Conservation (phyloP, 1,140 invertebrate genomes). For the Aphaenogaster ashmeadi region DNA sequence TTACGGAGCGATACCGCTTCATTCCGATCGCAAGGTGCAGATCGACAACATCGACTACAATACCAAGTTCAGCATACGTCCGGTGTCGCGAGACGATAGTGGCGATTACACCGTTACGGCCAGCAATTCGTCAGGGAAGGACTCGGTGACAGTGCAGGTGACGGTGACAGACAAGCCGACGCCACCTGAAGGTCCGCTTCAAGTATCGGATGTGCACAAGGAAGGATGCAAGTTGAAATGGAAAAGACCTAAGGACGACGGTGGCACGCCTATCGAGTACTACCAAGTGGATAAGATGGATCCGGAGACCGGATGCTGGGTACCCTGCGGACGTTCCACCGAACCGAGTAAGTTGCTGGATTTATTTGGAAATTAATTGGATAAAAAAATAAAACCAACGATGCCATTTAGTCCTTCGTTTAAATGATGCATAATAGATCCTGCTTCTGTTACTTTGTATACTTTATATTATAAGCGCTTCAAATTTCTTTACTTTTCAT, state of each 20-base stretch:
- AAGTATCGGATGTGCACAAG: conserved; percentile 96
- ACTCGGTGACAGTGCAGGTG: conserved; percentile 96
- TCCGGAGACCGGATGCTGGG: conserved; percentile 97
- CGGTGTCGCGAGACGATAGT: conserved; percentile 93
- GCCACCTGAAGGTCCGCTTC: conserved; percentile 95
- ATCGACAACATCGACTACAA: conserved; percentile 96
- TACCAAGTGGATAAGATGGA: conserved; percentile 98
- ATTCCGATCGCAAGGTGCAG: conserved; percentile 89
- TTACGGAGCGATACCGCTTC: conserved; percentile 89
- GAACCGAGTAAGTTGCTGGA: conserved; percentile 90
- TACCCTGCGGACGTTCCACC: conserved; percentile 94
- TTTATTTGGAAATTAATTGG: background rate
- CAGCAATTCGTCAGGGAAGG: conserved; percentile 94
- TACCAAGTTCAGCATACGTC: conserved; percentile 94
- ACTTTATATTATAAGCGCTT: background rate
- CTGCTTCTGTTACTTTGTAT: background rate
- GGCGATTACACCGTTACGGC: conserved; percentile 96
- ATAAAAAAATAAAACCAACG: background rate
- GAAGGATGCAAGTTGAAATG: conserved; percentile 97
- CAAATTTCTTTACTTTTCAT: background rate
- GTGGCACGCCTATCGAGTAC: conserved; percentile 95
- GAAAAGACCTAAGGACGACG: conserved; percentile 97
- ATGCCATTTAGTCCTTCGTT: background rate
- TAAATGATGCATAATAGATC: background rate
- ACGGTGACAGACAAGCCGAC: conserved; percentile 96